Percentiles rank a stretch among this genome's conserved stretches.
Evolutionary conservation across 2,888 invertebrate genomes (phyloP).

Genomic region (Caenorhabditis doughertyi): DNA sequence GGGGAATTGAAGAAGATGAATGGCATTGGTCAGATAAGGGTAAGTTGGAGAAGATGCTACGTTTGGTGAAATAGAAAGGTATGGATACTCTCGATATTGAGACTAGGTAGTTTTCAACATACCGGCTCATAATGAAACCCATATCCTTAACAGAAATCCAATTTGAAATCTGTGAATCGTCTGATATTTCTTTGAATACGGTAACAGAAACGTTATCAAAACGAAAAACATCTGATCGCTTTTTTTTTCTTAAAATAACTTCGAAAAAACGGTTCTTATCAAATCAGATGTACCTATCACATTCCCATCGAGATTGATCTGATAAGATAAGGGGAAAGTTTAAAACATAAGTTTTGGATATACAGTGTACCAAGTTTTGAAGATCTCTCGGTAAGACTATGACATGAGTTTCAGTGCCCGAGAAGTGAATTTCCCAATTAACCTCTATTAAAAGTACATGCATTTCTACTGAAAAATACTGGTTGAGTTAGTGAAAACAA

Average conservation of each 20-base stretch:
- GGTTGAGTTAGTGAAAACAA: conserved; percentile 1
- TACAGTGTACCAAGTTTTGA: too few species aligned
- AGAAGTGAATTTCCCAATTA: too few species aligned
- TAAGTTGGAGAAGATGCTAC: not conserved
- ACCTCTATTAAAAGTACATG: not conserved
- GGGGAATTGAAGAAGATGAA: not conserved
- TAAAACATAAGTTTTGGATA: not conserved
- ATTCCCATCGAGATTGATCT: not conserved
- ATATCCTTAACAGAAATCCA: too few species aligned
- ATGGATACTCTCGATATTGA: too few species aligned
- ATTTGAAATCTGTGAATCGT: too few species aligned
- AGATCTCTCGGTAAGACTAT: too few species aligned
- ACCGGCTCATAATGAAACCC: too few species aligned
- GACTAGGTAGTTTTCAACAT: too few species aligned
- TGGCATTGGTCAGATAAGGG: not conserved
- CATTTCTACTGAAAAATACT: not conserved
- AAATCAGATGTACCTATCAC: not conserved
- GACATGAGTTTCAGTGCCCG: too few species aligned
- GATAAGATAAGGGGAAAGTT: conserved; percentile 3
- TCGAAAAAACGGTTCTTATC: not conserved
- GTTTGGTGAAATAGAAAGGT: too few species aligned
- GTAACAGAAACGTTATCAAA: not conserved
- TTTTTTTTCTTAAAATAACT: conserved; percentile 4
- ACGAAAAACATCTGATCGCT: conserved; percentile 8
- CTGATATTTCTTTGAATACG: too few species aligned